Conservation (phyloP, 1,140 invertebrate genomes). For the Tetranychus urticae region DNA sequence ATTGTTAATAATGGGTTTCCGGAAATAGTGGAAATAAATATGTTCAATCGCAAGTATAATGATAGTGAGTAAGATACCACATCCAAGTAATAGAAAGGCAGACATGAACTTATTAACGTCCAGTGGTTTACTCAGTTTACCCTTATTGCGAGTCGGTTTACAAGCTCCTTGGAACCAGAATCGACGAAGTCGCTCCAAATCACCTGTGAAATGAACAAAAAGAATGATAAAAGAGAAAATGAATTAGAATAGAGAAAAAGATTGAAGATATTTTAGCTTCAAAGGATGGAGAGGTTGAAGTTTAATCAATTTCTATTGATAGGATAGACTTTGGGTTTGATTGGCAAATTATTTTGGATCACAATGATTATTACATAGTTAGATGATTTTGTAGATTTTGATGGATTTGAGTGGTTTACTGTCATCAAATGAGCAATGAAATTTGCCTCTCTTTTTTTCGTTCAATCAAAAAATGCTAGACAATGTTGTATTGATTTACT, state of each 20-base stretch:
- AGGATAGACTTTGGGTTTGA: too few species aligned
- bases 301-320: too few species aligned
- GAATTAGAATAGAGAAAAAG: neutral
- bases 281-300: too few species aligned
- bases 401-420: too few species aligned
- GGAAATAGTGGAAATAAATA: constrained; percentile 67
- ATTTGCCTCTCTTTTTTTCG: too few species aligned
- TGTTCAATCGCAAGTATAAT: constrained; percentile 67
- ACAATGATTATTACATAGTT: too few species aligned
- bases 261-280: too few species aligned
- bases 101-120: constrained; percentile 91
- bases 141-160: constrained; percentile 66
- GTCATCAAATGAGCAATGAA: too few species aligned
- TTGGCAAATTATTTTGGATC: too few species aligned
- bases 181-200: constrained; percentile 70
- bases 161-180: constrained; percentile 97
- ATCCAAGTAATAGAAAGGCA: constrained; percentile 80
- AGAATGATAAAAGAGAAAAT: neutral
- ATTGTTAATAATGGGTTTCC: constrained; percentile 62
- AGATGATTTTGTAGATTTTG: too few species aligned
- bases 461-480: too few species aligned
- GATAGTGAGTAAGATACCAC: constrained; percentile 64
- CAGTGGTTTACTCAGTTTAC: constrained; percentile 45
- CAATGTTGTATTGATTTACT: too few species aligned
- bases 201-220: constrained; percentile 28